Conservation (phyloP, 2,113 vertebrate genomes). For the Rutilus rutilus region DNA sequence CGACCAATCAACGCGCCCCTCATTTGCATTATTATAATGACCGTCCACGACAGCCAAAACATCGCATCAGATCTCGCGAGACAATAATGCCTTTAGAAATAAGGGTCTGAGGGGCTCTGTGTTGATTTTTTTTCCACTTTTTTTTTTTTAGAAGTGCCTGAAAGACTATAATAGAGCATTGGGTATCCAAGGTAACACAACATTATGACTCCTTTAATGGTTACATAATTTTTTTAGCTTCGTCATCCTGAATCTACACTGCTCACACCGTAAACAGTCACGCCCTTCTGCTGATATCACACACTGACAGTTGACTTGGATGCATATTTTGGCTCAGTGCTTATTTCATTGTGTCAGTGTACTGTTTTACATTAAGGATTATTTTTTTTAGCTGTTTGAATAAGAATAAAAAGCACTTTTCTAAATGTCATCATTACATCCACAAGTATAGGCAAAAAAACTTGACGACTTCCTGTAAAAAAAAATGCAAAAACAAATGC, state of each 20-base stretch:
- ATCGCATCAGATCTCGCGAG: no score
- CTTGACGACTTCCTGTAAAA: background rate
- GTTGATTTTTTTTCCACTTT: no score
- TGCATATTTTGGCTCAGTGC: background rate
- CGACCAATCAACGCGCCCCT: no score
- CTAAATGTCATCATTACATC: background rate
- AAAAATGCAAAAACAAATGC: background rate
- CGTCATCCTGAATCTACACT: background rate
- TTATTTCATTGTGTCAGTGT: background rate
- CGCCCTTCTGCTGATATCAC: slow-evolving; percentile 18
- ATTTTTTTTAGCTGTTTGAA: background rate
- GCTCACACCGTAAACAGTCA: background rate
- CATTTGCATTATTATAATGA: no score
- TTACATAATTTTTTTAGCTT: background rate
- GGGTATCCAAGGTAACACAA: no score
- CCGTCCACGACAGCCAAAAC: no score
- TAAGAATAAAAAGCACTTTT: background rate
- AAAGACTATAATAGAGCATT: no score
- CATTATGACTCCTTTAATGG: no score
- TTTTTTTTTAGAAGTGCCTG: no score
- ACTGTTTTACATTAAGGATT: background rate
- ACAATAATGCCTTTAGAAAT: no score
- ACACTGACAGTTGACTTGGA: background rate
- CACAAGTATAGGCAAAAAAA: background rate
- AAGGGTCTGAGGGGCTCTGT: no score